A percentile compares a stretch with the other conserved stretches of the same genome.
phyloP scores from a whole-genome alignment of 2,113 vertebrate genomes.

The Mus spicilegus region DNA sequence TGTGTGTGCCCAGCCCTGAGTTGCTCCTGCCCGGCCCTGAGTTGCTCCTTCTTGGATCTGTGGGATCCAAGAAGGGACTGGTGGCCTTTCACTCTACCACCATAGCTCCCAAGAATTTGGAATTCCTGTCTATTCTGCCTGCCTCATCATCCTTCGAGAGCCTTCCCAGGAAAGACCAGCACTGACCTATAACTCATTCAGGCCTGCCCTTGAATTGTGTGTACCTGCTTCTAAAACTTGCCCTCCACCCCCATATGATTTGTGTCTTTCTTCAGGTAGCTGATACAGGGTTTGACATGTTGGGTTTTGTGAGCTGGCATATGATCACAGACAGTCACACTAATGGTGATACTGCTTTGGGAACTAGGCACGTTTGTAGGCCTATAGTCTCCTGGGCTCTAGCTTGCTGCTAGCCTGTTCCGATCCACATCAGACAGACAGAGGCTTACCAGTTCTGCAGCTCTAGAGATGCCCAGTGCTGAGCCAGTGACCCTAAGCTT shows the following conservation, averaged over 20 bases:
- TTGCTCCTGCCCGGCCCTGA: background rate
- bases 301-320: too few species aligned
- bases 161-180: background rate
- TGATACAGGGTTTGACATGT: background rate
- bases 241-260: background rate
- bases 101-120: background rate
- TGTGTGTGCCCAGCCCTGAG: rapidly evolving
- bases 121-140: background rate
- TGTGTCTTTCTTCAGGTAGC: background rate
- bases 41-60: background rate
- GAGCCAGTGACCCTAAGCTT: background rate
- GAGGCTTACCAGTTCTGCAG: background rate
- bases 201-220: background rate
- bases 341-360: background rate
- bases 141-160: rapidly evolving
- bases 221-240: background rate
- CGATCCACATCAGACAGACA: background rate
- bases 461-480: too few species aligned
- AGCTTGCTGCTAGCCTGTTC: background rate
- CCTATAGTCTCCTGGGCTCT: background rate
- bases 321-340: background rate
- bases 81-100: background rate
- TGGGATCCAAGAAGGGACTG: background rate
- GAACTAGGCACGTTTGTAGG: background rate
- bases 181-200: background rate